Evolutionary conservation across 30 jellyfish, hydroid and myxozoan genomes (phyloP), one percentile per base, ranked within the genome.

Genomic region (Hydra vulgaris): DNA sequence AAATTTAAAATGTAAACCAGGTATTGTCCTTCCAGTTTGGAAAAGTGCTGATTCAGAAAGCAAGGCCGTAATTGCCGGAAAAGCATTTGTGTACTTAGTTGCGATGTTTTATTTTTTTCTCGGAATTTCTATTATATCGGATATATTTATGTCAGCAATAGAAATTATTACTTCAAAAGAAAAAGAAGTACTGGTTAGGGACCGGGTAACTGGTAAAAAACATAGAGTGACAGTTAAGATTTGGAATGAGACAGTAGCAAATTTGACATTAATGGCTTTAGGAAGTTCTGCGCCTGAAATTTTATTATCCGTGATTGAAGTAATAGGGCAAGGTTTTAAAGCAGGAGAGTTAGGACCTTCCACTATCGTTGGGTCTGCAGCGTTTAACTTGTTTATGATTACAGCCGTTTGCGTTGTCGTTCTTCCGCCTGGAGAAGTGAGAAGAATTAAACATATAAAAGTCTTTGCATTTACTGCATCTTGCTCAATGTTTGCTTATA

Each of bases 261-360:
- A 94, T 72, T 79, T 94, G 54, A 86, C 99, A 20, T 84, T 94
- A 18, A 94, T 94, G 99, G 99, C 99, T 54, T 79, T 94, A 54
- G 99, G 99, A 72, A 82, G 95, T 26, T 94, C 99, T 26, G 99
- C 99, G 71, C 99, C 99, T 7, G 99, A 94, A 74, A 94, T 94
- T 71, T 84, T 94, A 12, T 95, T 94, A 23, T 94, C 99, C 7
- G 99, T 94, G 15, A 94, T 94, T 74, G 99, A 94, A 73, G 88
- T 94, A 72, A 77, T 87, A 66, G 96, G 96, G 17, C 86, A 90
- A 0, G 89, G 85, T 55, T 94, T 94, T 83, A 23, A 85, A 16
- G 99, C 99, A 70, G 99, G 99, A 26, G 99, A 94, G 16, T 85
- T 94, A 21, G 99, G 99, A 16, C 99, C 99, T 3, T 88, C 99